These are phyloP conservation scores for Neopelma chrysocephalum DNA, from an alignment of 2,797 vertebrate species.

Conservation along the genomic window DNA sequence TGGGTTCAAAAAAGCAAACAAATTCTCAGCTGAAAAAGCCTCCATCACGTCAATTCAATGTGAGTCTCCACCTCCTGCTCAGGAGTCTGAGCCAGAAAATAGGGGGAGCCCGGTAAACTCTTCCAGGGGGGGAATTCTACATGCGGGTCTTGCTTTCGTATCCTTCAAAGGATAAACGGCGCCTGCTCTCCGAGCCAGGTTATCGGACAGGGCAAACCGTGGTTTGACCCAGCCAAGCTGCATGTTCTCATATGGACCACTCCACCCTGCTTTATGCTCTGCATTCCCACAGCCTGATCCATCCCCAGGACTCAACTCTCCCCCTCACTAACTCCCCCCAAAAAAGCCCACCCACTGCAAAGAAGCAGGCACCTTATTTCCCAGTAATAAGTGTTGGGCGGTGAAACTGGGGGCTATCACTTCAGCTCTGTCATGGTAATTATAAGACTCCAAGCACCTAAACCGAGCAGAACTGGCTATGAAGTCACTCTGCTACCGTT, in stretches of 20 bases:
- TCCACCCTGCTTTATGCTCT: neutral
- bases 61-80: neutral
- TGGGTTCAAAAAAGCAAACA: neutral
- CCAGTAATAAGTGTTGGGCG: neutral
- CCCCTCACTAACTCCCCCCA: too few species aligned
- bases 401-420: neutral
- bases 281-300: neutral
- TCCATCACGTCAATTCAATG: neutral
- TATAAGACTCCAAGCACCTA: neutral
- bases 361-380: neutral
- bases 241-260: neutral
- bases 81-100: neutral
- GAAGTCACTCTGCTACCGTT: fast-evolving
- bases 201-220: fast-evolving
- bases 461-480: neutral
- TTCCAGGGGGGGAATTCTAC: neutral
- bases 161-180: neutral
- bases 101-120: neutral
- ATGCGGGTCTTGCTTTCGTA: fast-evolving
- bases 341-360: neutral
- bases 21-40: neutral
- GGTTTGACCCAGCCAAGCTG: neutral
- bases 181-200: neutral
- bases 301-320: neutral
- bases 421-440: neutral